A percentile compares a stretch with the other conserved stretches of the same genome.
Evolutionary conservation across 92 coral and sea anemone genomes (phyloP).

Genomic region (Pocillopora grandis): DNA sequence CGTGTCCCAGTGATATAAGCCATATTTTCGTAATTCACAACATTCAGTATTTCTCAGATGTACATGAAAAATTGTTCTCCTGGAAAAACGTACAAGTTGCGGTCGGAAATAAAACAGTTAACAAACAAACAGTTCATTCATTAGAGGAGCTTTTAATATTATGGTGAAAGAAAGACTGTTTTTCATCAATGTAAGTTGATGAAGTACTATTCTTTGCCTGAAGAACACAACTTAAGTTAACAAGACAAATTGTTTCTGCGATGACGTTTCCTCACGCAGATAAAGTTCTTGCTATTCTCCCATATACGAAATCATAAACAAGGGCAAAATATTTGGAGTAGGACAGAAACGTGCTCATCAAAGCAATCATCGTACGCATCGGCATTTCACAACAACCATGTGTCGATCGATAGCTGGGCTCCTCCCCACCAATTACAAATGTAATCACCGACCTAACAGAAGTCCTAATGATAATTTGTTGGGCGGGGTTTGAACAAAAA

Average conservation of each 20-base stretch:
- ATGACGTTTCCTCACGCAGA: neutral
- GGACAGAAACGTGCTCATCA: conserved; percentile 7
- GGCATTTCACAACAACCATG: neutral
- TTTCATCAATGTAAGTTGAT: neutral
- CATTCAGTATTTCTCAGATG: too few species aligned
- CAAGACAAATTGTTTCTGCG: conserved; percentile 38
- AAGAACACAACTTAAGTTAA: neutral
- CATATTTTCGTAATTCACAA: neutral
- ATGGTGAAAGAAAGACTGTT: neutral
- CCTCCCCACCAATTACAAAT: conserved; percentile 71
- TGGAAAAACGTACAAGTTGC: neutral
- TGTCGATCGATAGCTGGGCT: conserved; percentile 3
- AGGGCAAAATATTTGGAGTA: neutral
- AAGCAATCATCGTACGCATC: neutral
- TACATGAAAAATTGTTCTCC: neutral
- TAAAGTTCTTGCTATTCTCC: conserved; percentile 21
- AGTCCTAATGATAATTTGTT: conserved; percentile 39
- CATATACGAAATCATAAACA: conserved; percentile 13
- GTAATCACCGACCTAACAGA: conserved; percentile 31
- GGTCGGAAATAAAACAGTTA: neutral
- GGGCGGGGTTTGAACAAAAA: conserved; percentile 50
- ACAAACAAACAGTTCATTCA: conserved; percentile 2
- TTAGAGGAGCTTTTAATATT: neutral
- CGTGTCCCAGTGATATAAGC: conserved; percentile 7
- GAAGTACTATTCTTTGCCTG: neutral